phyloP scores from a whole-genome alignment of 2,113 vertebrate species.

The Pungitius pungitius region DNA sequence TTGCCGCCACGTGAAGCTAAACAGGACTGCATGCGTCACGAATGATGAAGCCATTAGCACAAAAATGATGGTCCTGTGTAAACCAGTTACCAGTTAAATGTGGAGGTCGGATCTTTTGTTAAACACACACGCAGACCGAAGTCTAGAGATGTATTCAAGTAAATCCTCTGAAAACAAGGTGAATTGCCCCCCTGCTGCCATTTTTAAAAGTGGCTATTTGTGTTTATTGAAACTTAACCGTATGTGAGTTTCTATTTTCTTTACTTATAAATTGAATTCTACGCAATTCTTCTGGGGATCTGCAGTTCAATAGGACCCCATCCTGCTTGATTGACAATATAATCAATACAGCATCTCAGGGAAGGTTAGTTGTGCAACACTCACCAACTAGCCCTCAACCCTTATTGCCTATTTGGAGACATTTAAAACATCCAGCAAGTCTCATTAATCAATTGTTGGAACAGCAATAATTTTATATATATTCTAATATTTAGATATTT shows the following conservation, averaged over 20 bases:
- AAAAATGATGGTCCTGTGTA: neutral
- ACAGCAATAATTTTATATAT: too few relatives aligned
- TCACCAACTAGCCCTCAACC: neutral
- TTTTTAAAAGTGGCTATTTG: neutral
- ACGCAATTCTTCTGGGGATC: conserved; percentile 19
- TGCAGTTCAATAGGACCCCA: neutral
- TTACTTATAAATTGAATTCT: conserved; percentile 27
- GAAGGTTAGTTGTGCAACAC: neutral
- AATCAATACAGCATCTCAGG: conserved; percentile 37
- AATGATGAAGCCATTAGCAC: neutral
- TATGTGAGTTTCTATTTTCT: conserved; percentile 22
- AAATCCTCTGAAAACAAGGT: neutral
- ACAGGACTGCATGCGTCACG: too few relatives aligned
- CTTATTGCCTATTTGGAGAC: neutral
- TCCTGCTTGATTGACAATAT: conserved; percentile 43
- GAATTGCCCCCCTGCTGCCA: neutral
- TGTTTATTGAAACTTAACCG: conserved; percentile 34
- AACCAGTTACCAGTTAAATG: neutral
- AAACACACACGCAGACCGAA: neutral
- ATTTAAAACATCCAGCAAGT: neutral
- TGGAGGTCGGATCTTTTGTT: neutral
- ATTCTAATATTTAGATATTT: too few relatives aligned
- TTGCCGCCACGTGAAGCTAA: neutral
- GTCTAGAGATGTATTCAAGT: neutral
- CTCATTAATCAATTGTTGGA: neutral